Conservation (phyloP, 2,797 vertebrate genomes). For the Rhabdomys pumilio region DNA sequence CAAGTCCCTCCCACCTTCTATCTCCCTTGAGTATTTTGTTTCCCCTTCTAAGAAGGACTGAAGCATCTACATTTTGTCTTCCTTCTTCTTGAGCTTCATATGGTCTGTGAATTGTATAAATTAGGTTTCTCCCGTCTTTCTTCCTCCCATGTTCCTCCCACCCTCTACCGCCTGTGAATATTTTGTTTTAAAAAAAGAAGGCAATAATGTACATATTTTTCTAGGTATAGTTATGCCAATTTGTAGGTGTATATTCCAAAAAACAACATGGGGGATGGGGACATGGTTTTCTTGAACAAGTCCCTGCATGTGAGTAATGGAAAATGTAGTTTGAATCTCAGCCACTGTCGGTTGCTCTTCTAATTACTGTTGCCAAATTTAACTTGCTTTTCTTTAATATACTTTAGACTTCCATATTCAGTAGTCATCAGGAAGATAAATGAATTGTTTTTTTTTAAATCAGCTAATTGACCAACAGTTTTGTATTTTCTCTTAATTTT, state of each 20-base stretch:
- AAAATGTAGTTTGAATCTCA: slow-evolving; percentile 20
- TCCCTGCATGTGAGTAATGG: slow-evolving; percentile 53
- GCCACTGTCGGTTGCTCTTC: slow-evolving; percentile 33
- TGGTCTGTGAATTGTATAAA: too few relatives aligned
- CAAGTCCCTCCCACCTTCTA: too few relatives aligned
- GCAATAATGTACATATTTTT: not conserved
- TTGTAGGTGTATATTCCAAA: not conserved
- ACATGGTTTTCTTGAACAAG: slow-evolving; percentile 21
- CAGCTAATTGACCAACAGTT: slow-evolving; percentile 54
- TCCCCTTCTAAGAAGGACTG: too few relatives aligned
- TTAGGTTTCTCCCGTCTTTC: too few relatives aligned
- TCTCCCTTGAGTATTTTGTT: too few relatives aligned
- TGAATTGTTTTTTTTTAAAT: slow-evolving; percentile 46
- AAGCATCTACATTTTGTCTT: too few relatives aligned
- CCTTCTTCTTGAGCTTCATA: too few relatives aligned
- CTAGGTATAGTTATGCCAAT: not conserved
- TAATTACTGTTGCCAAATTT: slow-evolving; percentile 60
- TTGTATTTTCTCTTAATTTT: not conserved
- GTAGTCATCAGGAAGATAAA: slow-evolving; percentile 45
- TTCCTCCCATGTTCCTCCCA: too few relatives aligned
- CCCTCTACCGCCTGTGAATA: too few relatives aligned
- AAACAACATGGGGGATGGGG: not conserved
- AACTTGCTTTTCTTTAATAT: slow-evolving; percentile 59
- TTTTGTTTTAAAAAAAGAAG: not conserved
- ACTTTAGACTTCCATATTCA: slow-evolving; percentile 52